Evolutionary conservation across 2,888 invertebrate species (phyloP).

Genomic region (Ecdyonurus torrentis): DNA sequence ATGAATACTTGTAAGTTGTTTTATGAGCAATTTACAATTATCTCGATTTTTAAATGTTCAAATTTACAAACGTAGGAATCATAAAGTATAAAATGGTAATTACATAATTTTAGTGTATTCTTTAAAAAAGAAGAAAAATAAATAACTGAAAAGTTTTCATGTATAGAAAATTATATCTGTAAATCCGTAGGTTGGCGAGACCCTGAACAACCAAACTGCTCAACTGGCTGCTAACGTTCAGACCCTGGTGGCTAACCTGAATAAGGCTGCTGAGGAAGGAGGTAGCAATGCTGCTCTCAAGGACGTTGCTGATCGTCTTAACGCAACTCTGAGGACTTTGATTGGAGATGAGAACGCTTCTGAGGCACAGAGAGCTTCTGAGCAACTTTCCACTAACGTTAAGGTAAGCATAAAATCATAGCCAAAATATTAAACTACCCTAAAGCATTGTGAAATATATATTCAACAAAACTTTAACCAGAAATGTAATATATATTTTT

Average conservation of each 20-base stretch:
- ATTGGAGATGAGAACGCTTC: not conserved
- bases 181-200: not conserved
- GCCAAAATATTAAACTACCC: no score
- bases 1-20: no score
- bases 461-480: no score
- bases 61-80: not conserved
- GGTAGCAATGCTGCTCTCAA: not conserved
- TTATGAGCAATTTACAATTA: not conserved
- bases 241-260: conserved; percentile 1
- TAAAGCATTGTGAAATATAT: no score
- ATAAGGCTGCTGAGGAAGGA: not conserved
- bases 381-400: not conserved
- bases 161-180: no score
- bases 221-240: not conserved
- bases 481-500: no score
- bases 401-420: no score
- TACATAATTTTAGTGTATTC: not conserved
- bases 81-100: not conserved
- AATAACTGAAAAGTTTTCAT: no score
- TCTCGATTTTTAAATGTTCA: not conserved
- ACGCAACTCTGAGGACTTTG: not conserved
- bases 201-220: not conserved
- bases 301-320: not conserved
- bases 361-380: not conserved
- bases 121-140: no score